Percentiles rank a stretch among this genome's conserved stretches.
These are phyloP conservation scores for Plagiodera versicolora DNA, from an alignment of 2,888 invertebrate genomes.

Conservation along the genomic window DNA sequence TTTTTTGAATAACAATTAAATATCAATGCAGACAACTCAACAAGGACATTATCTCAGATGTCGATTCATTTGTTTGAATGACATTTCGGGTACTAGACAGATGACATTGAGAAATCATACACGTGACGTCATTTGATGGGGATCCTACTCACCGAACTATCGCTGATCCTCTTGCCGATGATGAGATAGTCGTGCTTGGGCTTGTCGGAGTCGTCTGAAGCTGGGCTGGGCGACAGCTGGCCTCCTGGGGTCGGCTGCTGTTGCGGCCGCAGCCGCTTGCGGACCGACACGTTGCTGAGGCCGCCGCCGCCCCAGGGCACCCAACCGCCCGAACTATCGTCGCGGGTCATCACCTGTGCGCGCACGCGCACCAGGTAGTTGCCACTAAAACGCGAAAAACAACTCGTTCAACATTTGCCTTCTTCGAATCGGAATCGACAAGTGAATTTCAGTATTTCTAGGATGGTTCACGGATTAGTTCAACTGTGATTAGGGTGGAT, in stretches of 20 bases:
- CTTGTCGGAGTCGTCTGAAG: conserved; percentile 54
- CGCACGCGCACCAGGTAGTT: conserved; percentile 94
- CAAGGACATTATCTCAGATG: too few relatives aligned
- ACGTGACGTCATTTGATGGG: too few relatives aligned
- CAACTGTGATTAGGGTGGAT: too few relatives aligned
- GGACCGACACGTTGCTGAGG: conserved; percentile 89
- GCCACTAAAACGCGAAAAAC: conserved; percentile 70
- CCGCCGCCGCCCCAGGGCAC: conserved; percentile 92
- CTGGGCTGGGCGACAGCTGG: conserved; percentile 42
- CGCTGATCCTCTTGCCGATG: conserved; percentile 88
- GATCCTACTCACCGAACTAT: conserved; percentile 87
- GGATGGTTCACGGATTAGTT: too few relatives aligned
- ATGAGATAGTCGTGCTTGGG: conserved; percentile 88
- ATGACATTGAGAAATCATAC: too few relatives aligned
- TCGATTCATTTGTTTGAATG: too few relatives aligned
- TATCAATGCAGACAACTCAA: too few relatives aligned
- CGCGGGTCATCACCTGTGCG: conserved; percentile 98
- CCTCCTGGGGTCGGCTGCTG: conserved; percentile 47
- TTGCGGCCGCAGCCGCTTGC: conserved; percentile 67
- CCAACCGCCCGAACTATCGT: conserved; percentile 97
- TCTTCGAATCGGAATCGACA: too few relatives aligned
- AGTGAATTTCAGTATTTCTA: too few relatives aligned
- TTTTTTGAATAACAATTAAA: too few relatives aligned
- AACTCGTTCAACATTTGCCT: neutral
- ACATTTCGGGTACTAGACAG: too few relatives aligned